Evolutionary conservation across 2,888 invertebrate genomes (phyloP).

Genomic region (Caradrina clavipalpis): DNA sequence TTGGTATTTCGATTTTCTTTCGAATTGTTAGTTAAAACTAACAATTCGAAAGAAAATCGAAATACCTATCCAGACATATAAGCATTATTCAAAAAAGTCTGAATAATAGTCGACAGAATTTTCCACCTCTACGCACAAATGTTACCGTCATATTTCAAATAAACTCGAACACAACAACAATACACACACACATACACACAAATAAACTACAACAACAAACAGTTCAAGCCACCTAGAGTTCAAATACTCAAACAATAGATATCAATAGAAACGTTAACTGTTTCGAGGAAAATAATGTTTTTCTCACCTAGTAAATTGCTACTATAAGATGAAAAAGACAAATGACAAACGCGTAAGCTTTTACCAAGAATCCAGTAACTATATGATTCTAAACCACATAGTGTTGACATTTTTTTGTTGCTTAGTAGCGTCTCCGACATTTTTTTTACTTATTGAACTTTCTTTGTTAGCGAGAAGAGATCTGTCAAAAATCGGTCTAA

Average conservation of each 20-base stretch:
- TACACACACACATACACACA: conserved; percentile 6
- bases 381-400: no score
- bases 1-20: conserved; percentile 2
- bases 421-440: no score
- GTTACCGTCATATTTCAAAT: conserved; percentile 2
- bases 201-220: conserved; percentile 22
- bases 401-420: no score
- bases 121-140: conserved; percentile 3
- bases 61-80: conserved; percentile 18
- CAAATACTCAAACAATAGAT: conserved; percentile 39
- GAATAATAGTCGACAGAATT: background rate
- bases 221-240: conserved; percentile 38
- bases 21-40: no score
- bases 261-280: conserved; percentile 15
- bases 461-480: no score
- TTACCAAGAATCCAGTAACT: no score
- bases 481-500: no score
- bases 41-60: background rate
- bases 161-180: background rate
- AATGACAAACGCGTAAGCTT: no score
- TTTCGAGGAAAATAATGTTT: conserved; percentile 6
- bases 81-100: background rate
- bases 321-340: no score
- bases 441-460: no score
- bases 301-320: background rate